Evolutionary conservation across 1,140 invertebrate genomes (phyloP).

Genomic region (Hetaerina americana): DNA sequence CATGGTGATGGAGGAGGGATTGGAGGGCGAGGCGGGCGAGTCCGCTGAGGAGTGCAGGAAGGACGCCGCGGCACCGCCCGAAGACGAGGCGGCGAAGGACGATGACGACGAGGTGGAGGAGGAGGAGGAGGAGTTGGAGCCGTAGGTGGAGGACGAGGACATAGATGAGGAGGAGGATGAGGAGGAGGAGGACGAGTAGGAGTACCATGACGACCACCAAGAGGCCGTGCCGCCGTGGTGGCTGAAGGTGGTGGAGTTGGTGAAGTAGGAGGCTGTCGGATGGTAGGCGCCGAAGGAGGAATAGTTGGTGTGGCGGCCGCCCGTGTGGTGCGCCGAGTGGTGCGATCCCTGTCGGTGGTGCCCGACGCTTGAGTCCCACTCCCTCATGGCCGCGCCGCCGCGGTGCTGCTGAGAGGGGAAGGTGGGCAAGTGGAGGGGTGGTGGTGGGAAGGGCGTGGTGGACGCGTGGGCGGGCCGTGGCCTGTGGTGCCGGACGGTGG

Average conservation of each 20-base stretch:
- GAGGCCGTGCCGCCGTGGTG: not conserved
- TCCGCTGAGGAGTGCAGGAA: not conserved
- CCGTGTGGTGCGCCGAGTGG: too few species aligned
- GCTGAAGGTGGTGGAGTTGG: not conserved
- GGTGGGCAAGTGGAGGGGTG: not conserved
- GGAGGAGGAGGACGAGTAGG: not conserved
- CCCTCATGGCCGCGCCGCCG: too few species aligned
- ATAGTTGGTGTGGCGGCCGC: too few species aligned
- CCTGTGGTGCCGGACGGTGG: not conserved
- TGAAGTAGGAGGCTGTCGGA: not conserved
- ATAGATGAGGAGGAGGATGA: not conserved
- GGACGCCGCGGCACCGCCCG: not conserved
- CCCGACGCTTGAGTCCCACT: too few species aligned
- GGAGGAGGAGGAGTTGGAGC: constrained; percentile 14
- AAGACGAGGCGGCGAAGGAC: not conserved
- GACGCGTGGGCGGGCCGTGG: not conserved
- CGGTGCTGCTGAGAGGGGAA: too few species aligned
- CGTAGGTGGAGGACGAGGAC: not conserved
- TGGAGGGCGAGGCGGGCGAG: not conserved
- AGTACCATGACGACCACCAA: not conserved
- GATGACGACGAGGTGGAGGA: constrained; percentile 8
- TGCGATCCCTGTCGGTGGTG: too few species aligned
- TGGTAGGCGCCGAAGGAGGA: not conserved
- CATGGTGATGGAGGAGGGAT: not conserved
- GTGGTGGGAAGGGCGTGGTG: not conserved